These are phyloP conservation scores for Coleophora flavipennella DNA, from an alignment of 2,888 invertebrate species.

Conservation along the genomic window DNA sequence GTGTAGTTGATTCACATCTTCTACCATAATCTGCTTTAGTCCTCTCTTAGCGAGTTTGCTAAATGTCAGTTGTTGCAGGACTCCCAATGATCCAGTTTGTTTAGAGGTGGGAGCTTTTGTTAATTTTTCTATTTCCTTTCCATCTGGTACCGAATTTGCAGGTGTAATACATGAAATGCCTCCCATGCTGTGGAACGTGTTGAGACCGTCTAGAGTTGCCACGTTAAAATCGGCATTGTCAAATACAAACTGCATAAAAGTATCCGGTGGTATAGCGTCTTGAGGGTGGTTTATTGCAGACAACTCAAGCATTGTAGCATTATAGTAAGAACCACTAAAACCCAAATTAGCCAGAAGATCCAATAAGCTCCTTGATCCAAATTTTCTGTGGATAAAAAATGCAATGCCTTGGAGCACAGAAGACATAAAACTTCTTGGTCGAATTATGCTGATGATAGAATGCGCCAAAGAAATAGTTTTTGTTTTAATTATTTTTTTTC, in stretches of 20 bases:
- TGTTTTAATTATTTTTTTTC: neutral
- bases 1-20: neutral
- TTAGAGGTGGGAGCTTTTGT: neutral
- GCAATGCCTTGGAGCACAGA: slow-evolving; percentile 9
- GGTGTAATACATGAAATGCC: slow-evolving; percentile 5
- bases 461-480: slow-evolving; percentile 12
- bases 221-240: too few species aligned
- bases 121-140: neutral
- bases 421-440: slow-evolving; percentile 18
- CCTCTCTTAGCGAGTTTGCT: neutral
- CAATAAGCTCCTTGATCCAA: slow-evolving; percentile 6
- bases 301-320: slow-evolving; percentile 13
- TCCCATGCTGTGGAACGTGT: slow-evolving; percentile 12
- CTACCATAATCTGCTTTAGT: neutral
- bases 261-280: neutral
- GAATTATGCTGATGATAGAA: slow-evolving; percentile 27
- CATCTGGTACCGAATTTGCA: neutral
- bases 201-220: slow-evolving; percentile 8
- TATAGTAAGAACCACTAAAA: slow-evolving; percentile 8
- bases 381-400: slow-evolving; percentile 7
- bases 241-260: neutral
- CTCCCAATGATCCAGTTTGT: neutral
- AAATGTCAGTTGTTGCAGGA: neutral
- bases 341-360: slow-evolving; percentile 9
- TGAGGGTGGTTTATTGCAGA: slow-evolving; percentile 16